Percentiles rank a stretch among this genome's conserved stretches.
These are phyloP conservation scores for Mayetiola destructor DNA, from an alignment of 2,888 invertebrate species.

Conservation along the genomic window DNA sequence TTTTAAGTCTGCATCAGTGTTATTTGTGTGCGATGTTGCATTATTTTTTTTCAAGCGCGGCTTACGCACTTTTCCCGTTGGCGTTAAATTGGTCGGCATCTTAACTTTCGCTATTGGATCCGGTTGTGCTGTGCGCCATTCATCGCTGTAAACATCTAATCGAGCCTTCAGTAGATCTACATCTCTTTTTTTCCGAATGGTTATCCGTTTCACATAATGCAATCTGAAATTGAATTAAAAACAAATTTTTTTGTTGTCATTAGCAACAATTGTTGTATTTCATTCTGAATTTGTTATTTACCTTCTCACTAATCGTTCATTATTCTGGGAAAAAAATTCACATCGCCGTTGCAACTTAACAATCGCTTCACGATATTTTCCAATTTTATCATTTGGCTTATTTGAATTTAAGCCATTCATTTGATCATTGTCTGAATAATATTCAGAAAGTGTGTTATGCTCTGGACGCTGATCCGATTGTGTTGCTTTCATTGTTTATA, in stretches of 20 bases:
- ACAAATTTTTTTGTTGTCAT: not conserved
- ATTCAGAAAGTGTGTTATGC: slow-evolving; percentile 3
- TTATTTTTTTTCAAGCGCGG: slow-evolving; percentile 3
- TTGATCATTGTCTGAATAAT: slow-evolving; percentile 14
- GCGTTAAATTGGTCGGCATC: slow-evolving; percentile 1
- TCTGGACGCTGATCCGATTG: slow-evolving; percentile 9
- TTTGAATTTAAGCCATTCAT: slow-evolving; percentile 10
- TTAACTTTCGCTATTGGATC: not conserved
- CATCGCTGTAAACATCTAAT: slow-evolving; percentile 30
- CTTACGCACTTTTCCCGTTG: not conserved
- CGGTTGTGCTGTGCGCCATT: slow-evolving; percentile 25
- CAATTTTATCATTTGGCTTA: slow-evolving; percentile 4
- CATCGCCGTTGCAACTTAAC: not conserved
- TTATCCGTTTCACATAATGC: slow-evolving; percentile 25
- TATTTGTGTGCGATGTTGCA: not conserved
- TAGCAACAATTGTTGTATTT: not conserved
- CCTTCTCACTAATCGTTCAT: slow-evolving; percentile 10
- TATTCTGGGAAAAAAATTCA: slow-evolving; percentile 7
- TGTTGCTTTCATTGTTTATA: slow-evolving; percentile 6
- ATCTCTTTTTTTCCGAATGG: slow-evolving; percentile 27
- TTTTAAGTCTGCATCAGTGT: not conserved
- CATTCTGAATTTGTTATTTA: not conserved
- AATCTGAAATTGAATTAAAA: slow-evolving; percentile 6
- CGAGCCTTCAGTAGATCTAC: slow-evolving; percentile 29
- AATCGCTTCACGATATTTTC: slow-evolving; percentile 11